Conservation (phyloP, 2,888 invertebrate species). For the Rhagium mordax region DNA sequence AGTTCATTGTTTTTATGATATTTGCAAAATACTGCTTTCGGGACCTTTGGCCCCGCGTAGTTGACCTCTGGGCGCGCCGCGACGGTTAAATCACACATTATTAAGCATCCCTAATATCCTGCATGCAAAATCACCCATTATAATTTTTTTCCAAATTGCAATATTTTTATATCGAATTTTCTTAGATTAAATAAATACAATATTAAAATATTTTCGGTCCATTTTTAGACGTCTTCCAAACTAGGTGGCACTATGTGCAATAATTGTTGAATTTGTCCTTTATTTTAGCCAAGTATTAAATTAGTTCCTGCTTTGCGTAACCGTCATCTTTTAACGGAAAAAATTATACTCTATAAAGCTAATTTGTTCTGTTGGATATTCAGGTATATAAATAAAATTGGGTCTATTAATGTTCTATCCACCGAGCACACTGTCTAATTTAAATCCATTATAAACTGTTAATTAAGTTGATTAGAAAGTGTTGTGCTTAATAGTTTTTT, state of each 20-base stretch:
- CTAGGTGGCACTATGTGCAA: neutral
- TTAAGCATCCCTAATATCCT: too few species aligned
- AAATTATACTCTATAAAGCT: constrained; percentile 13
- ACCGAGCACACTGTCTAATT: constrained; percentile 17
- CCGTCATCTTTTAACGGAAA: neutral
- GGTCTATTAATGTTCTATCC: neutral
- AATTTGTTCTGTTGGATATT: constrained; percentile 2
- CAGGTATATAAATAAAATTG: neutral
- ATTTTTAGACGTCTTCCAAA: too few species aligned
- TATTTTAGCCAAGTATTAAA: neutral
- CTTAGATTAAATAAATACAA: too few species aligned
- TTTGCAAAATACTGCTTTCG: too few species aligned
- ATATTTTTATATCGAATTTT: too few species aligned
- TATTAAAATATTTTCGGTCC: too few species aligned
- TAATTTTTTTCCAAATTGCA: too few species aligned
- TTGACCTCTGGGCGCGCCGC: too few species aligned
- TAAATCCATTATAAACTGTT: constrained; percentile 31
- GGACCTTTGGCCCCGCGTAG: too few species aligned
- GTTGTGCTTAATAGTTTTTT: neutral
- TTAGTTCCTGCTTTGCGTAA: neutral
- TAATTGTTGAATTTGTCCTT: neutral
- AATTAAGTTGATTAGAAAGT: constrained; percentile 19
- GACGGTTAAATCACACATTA: too few species aligned
- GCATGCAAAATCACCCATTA: too few species aligned
- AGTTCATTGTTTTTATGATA: too few species aligned